Percentiles rank a stretch among this genome's conserved stretches.
phyloP scores from a whole-genome alignment of 2,888 invertebrate genomes.

The Cryptocheilus praepositus region DNA sequence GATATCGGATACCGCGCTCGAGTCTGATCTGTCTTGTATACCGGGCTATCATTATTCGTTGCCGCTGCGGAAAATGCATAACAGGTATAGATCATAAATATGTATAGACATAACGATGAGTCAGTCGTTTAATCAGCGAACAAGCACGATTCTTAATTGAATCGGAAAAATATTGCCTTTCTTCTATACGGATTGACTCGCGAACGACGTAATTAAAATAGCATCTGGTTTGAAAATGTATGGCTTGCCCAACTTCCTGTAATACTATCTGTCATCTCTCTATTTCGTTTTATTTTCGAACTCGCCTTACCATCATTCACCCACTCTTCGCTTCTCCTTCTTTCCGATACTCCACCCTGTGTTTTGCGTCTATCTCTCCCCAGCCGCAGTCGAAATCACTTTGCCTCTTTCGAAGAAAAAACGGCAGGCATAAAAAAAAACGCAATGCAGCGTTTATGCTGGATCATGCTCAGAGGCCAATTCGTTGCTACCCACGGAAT shows the following conservation, averaged over 20 bases:
- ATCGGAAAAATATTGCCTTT: slow-evolving; percentile 58
- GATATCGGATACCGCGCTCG: too few relatives aligned
- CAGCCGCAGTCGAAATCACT: not conserved
- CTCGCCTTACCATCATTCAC: slow-evolving; percentile 3
- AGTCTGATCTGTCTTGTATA: too few relatives aligned
- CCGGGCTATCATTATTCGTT: not conserved
- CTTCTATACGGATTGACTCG: slow-evolving; percentile 61
- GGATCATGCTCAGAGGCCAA: not conserved
- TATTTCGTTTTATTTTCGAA: slow-evolving; percentile 40
- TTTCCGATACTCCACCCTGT: not conserved
- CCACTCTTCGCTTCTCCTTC: slow-evolving; percentile 1
- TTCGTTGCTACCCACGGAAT: too few relatives aligned
- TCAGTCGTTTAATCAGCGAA: not conserved
- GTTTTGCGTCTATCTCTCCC: not conserved
- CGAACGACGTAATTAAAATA: slow-evolving; percentile 64
- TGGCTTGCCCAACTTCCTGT: slow-evolving; percentile 49
- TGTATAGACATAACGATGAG: too few relatives aligned
- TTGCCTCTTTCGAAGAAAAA: not conserved
- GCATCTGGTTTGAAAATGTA: slow-evolving; percentile 59
- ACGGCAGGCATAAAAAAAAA: not conserved
- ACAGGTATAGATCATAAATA: too few relatives aligned
- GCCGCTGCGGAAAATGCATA: too few relatives aligned
- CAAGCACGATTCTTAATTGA: slow-evolving; percentile 43
- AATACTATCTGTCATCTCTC: slow-evolving; percentile 46
- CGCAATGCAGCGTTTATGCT: not conserved